These are phyloP conservation scores for Cyanistes caeruleus DNA, from an alignment of 2,113 vertebrate genomes.

Conservation along the genomic window DNA sequence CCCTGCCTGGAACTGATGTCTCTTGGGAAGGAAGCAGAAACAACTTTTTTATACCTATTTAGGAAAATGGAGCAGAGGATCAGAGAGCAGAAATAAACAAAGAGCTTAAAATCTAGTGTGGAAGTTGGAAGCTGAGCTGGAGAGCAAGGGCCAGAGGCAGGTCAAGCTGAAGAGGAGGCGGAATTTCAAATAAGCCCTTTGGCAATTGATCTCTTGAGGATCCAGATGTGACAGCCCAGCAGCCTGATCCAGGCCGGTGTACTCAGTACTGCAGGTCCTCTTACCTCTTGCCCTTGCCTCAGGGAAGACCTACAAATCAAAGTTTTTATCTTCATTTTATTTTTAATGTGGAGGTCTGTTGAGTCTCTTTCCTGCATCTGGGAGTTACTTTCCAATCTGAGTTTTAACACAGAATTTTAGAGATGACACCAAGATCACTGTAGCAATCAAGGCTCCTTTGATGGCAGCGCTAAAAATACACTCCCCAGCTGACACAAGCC, in stretches of 20 bases:
- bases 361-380: conserved; percentile 14
- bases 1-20: neutral
- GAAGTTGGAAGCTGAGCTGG: neutral
- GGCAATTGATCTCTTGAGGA: neutral
- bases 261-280: neutral
- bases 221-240: neutral
- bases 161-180: neutral
- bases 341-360: neutral
- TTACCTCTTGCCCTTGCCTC: neutral
- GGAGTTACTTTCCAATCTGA: conserved; percentile 41
- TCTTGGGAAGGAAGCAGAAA: neutral
- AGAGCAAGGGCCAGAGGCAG: neutral
- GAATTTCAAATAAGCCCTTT: neutral
- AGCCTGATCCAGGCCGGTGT: neutral
- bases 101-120: neutral
- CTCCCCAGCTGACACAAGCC: conserved; percentile 41
- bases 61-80: neutral
- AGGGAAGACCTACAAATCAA: neutral
- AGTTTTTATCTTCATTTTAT: neutral
- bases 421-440: conserved; percentile 52
- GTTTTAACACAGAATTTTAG: conserved; percentile 31
- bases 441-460: conserved; percentile 67
- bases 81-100: conserved; percentile 2
- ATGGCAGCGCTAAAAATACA: conserved; percentile 66
- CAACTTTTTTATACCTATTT: neutral